A percentile compares a stretch with the other conserved stretches of the same genome.
phyloP scores from a whole-genome alignment of 2,113 vertebrate species.

The Neotragus pygmaeus region DNA sequence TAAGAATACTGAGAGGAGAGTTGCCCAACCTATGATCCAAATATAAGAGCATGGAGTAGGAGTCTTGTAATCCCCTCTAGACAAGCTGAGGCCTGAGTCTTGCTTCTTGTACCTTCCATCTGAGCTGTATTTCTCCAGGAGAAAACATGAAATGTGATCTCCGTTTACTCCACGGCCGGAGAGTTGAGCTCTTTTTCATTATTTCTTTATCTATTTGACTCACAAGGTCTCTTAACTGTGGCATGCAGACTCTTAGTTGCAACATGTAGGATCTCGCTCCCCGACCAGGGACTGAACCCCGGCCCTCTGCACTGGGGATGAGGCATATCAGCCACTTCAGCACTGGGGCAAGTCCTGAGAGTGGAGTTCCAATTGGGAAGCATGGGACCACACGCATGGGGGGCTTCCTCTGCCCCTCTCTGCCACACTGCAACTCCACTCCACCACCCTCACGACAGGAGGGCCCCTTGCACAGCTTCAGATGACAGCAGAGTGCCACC shows the following conservation, averaged over 20 bases:
- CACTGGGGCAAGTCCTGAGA: not conserved
- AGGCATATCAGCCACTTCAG: not conserved
- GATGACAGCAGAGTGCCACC: fast-evolving
- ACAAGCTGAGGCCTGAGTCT: not conserved
- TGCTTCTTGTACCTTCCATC: not conserved
- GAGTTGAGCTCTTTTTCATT: not conserved
- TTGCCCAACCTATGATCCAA: not conserved
- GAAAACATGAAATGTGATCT: not conserved
- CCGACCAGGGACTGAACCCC: fast-evolving
- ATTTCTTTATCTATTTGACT: not conserved
- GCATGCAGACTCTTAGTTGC: not conserved
- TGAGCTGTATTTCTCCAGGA: not conserved
- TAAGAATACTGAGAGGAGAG: not conserved
- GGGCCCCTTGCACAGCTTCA: not conserved
- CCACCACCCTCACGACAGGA: not conserved
- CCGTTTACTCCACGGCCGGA: not conserved
- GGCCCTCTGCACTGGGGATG: not conserved
- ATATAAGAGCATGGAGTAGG: not conserved
- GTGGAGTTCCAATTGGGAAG: not conserved
- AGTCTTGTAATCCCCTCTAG: not conserved
- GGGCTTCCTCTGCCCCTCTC: not conserved
- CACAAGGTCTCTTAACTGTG: not conserved
- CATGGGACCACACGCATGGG: not conserved
- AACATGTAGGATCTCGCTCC: not conserved
- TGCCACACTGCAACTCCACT: not conserved